These are phyloP conservation scores for Stomatorhinus walkeri DNA, from an alignment of 2,797 vertebrate genomes.

Conservation along the genomic window DNA sequence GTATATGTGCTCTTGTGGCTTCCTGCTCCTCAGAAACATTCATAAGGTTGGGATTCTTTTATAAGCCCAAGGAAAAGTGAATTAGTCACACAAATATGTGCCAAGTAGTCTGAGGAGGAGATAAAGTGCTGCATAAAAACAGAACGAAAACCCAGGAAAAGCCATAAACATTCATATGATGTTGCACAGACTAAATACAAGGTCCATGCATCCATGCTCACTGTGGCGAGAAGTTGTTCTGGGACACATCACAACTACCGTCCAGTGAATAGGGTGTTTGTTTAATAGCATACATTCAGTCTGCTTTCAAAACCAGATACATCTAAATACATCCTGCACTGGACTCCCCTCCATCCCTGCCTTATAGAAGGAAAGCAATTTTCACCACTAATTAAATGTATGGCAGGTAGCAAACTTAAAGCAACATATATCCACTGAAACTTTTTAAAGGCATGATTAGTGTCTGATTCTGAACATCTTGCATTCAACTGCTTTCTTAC, in stretches of 20 bases:
- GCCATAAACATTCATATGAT: neutral
- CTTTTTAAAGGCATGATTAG: neutral
- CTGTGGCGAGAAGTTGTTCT: neutral
- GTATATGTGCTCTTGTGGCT: slow-evolving; percentile 51
- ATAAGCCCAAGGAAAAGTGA: slow-evolving; percentile 20
- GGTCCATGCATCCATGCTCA: neutral
- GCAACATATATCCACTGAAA: slow-evolving; percentile 9
- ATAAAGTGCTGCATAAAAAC: slow-evolving; percentile 6
- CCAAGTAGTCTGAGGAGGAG: neutral
- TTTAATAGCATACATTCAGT: neutral
- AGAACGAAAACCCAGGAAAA: neutral
- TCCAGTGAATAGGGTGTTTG: neutral
- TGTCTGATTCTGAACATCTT: neutral
- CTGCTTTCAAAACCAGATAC: slow-evolving; percentile 4
- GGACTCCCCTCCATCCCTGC: neutral
- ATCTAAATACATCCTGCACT: slow-evolving; percentile 19
- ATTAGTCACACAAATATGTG: neutral
- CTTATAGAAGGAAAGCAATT: neutral
- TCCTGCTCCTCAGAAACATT: neutral
- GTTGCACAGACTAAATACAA: neutral
- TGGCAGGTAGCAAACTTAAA: neutral
- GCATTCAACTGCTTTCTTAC: neutral
- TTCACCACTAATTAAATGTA: neutral
- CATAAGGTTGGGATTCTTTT: slow-evolving; percentile 29
- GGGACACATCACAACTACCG: neutral